Percentiles rank a stretch among this genome's conserved stretches.
phyloP scores from a whole-genome alignment of 2,888 invertebrate genomes.

The Acleris sparsana region DNA sequence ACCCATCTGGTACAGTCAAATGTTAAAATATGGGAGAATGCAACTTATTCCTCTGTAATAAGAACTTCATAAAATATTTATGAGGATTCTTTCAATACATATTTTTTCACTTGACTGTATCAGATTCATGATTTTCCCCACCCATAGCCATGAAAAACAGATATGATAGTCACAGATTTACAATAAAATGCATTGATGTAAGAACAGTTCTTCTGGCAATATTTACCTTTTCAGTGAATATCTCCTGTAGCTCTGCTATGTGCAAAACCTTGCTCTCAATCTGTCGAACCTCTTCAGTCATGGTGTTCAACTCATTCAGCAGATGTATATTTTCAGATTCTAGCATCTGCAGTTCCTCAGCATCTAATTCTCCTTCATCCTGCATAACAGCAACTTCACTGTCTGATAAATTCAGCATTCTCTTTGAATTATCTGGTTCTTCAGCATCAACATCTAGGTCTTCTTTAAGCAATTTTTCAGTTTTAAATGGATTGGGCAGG shows the following conservation, averaged over 20 bases:
- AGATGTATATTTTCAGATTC: conserved; percentile 95
- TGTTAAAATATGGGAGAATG: too few species aligned
- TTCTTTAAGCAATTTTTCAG: conserved; percentile 51
- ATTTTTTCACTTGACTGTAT: too few species aligned
- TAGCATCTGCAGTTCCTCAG: conserved; percentile 96
- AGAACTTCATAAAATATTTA: too few species aligned
- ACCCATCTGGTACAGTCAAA: background rate
- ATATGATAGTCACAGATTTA: background rate
- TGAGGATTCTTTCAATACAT: too few species aligned
- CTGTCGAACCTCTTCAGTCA: conserved; percentile 95
- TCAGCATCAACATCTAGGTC: conserved; percentile 54
- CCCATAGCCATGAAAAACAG: background rate
- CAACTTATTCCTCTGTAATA: too few species aligned
- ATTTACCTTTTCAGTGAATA: conserved; percentile 95
- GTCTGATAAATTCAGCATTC: conserved; percentile 67
- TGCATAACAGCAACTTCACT: conserved; percentile 75
- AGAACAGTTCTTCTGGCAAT: background rate
- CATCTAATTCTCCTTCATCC: conserved; percentile 87
- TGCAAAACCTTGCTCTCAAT: conserved; percentile 97
- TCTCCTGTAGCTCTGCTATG: conserved; percentile 96
- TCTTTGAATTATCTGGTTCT: conserved; percentile 57
- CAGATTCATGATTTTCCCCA: too few species aligned
- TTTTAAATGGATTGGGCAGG: conserved; percentile 64
- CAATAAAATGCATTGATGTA: background rate
- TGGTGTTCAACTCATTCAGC: conserved; percentile 92